Conservation (phyloP, 2,888 invertebrate species). For the Synergus gifuensis region DNA sequence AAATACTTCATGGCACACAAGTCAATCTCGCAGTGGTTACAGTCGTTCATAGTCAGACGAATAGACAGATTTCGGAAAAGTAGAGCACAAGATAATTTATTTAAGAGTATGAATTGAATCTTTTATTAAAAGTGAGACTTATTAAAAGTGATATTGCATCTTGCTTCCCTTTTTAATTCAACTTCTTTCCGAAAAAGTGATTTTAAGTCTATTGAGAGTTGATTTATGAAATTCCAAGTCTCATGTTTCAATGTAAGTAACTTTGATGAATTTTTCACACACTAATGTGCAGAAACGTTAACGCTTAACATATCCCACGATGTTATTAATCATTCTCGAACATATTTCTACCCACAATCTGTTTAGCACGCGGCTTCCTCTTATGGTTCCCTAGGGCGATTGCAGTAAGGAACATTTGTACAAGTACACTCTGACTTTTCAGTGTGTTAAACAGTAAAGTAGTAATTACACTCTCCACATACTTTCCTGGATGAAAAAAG, state of each 20-base stretch:
- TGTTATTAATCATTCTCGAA: constrained; percentile 62
- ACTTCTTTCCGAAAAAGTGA: background rate
- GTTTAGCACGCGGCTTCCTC: background rate
- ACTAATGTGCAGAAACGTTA: constrained; percentile 64
- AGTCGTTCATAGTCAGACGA: background rate
- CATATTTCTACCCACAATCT: constrained; percentile 15
- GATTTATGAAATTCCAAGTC: background rate
- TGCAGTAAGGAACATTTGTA: constrained; percentile 8
- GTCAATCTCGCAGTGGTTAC: background rate
- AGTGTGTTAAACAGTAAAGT: background rate
- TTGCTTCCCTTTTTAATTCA: background rate
- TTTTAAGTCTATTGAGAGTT: background rate
- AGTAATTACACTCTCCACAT: background rate
- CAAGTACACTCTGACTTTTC: background rate
- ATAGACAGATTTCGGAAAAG: background rate
- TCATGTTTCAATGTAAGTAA: constrained; percentile 50
- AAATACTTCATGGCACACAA: background rate
- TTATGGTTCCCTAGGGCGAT: constrained; percentile 18
- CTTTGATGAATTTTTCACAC: constrained; percentile 60
- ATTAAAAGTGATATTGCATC: background rate
- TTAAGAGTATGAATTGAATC: too few species aligned
- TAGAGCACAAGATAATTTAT: too few species aligned
- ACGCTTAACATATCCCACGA: constrained; percentile 63
- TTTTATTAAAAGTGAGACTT: background rate
- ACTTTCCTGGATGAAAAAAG: background rate